phyloP scores from a whole-genome alignment of 2,113 vertebrate genomes.

The Bubo bubo region DNA sequence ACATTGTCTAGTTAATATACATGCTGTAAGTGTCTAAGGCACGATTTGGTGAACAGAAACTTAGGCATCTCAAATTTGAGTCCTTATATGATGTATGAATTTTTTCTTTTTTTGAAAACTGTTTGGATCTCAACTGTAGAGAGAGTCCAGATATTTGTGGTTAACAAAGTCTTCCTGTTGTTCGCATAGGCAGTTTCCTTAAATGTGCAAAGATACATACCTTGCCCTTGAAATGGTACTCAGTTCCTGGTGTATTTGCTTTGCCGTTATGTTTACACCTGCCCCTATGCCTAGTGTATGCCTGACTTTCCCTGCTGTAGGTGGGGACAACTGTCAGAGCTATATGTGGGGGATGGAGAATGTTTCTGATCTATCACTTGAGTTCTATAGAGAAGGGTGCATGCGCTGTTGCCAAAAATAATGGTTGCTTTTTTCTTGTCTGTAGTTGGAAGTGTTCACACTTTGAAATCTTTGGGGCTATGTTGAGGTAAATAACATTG shows the following conservation, averaged over 20 bases:
- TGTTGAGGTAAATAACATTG: neutral
- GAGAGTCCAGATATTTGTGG: neutral
- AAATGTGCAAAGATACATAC: neutral
- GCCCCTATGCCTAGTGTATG: neutral
- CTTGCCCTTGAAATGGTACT: neutral
- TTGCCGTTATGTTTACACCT: neutral
- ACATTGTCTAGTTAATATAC: accelerated
- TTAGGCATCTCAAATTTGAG: neutral
- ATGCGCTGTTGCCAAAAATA: neutral
- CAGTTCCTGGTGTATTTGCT: neutral
- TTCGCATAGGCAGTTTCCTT: neutral
- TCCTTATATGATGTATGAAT: accelerated
- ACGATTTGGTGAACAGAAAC: neutral
- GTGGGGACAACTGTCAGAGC: neutral
- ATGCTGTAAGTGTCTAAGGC: neutral
- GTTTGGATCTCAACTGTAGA: neutral
- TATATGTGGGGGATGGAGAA: neutral
- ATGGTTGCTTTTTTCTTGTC: neutral
- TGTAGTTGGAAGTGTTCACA: neutral
- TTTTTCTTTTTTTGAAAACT: neutral
- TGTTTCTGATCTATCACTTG: accelerated
- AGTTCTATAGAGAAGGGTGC: neutral
- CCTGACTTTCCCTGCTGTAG: accelerated
- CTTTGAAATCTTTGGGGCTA: neutral
- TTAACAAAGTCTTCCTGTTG: neutral